Base-by-base conservation (phyloP, 2,113 vertebrate genomes). In the Sander vitreus region DNA sequence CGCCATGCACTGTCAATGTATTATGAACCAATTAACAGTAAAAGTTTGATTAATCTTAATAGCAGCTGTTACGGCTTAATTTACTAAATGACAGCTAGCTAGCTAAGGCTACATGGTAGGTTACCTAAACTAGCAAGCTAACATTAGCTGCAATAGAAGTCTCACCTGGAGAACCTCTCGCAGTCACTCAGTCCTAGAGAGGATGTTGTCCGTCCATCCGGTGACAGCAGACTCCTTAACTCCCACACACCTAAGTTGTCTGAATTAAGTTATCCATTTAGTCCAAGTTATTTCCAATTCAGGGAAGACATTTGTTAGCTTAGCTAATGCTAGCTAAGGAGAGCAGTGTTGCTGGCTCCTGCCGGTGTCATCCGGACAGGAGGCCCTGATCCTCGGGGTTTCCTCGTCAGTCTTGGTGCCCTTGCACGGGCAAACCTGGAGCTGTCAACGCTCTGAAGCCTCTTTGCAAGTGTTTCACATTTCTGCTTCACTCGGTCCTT, bases 301-400 rank as follows among this genome's bases (percentile, higher is more conserved):
- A 43, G 53, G 85, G 88, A 85, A 91, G 88, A 89, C 90, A 89
- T 89, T 68, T 63, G 89, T 85, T 91, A 89, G 88, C 91, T 85
- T 91, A 88, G 91, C 91, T 54, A 25, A 76, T 84, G 91, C 89
- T 92, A 93, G 88, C 93, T 91, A 63, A 72, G 73, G 83, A 59
- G 72, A 81, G 73, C 63, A 39, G 79, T 76, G 76, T 19, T 43
- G 67, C 82, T 79, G 82, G 67, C 74, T 84, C 73, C 45, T 57
- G 72, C 76, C 48, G 82, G 91, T 89, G 90, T 92, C 93, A 94
- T 92, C 83, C 89, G 89, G 88, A 90, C 85, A 79, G 81, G 58
- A 93, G 93, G 91, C 93, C 92, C 85, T 78, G 89, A 94, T 95
- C 94, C 93, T 91, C 93, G 92, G 93, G 85, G 84, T 95, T 93